These are phyloP conservation scores for Smithornis capensis DNA, from an alignment of 2,113 vertebrate genomes.

Conservation along the genomic window DNA sequence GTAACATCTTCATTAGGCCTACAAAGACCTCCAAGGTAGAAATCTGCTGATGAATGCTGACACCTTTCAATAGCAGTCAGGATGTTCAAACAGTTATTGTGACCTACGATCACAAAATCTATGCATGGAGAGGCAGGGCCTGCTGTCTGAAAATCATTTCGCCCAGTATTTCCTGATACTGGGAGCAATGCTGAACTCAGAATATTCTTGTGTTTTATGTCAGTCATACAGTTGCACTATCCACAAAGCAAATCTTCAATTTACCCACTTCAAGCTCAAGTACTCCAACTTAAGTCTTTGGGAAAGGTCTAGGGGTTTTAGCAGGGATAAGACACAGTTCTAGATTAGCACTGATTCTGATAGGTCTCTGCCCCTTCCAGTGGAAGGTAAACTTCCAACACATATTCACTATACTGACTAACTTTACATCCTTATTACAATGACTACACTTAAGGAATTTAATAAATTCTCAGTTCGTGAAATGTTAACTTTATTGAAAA, in stretches of 20 bases:
- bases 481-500: not conserved
- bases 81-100: not conserved
- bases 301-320: not conserved
- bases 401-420: not conserved
- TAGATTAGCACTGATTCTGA: not conserved
- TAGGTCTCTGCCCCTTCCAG: not conserved
- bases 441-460: not conserved
- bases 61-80: not conserved
- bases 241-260: not conserved
- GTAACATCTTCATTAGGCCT: not conserved
- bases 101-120: not conserved
- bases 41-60: not conserved
- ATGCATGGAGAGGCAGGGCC: not conserved
- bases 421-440: not conserved
- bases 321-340: not conserved
- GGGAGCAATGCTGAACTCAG: not conserved
- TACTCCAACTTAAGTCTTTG: not conserved
- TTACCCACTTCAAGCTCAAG: not conserved
- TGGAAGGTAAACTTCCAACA: not conserved
- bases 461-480: not conserved
- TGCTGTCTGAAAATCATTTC: not conserved
- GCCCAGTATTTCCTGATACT: not conserved
- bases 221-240: not conserved
- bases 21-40: not conserved
- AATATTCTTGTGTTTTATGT: not conserved